Evolutionary conservation across 2,888 invertebrate genomes (phyloP), one percentile per base, ranked within the genome.

Genomic region (Arge pagana): DNA sequence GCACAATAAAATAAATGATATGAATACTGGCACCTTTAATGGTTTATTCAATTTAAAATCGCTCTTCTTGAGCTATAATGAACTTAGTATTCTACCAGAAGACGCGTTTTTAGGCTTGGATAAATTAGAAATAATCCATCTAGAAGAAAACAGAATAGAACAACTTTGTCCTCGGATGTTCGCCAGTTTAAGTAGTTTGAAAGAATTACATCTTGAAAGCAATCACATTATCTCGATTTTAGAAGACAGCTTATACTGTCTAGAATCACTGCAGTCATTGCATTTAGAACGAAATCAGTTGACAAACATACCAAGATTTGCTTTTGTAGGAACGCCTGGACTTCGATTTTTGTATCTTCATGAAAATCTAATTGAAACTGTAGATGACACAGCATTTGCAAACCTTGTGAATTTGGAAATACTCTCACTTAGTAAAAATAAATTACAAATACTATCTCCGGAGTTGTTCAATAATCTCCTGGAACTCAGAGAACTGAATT

Each of bases 191-290:
- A 33, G 15, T 7, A 21, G 33, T 15, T 33, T 15, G 8, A 19
- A 23, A 15, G 10, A 19, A 23, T 45, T 33, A 24, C 33, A 33
- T 31, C 43, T 45, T 10, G 23, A 45, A 16, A 13, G 11, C 15
- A 45, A 45, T 33, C 15, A 13, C 43, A n/a, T 45, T 21, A 15
- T 11, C 33, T 45, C 16, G 21, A 16, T 45, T 6, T 45, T 23
- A 16, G 15, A 33, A 3, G 7, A 33, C 18, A 33, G 33, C 15
- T 45, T 45, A 21, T 5, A 45, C 26, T 23, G 31, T 8, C 33
- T 45, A 15, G 23, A 23, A 21, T 33, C 43, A 2, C 23, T 23
- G 21, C 23, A 23, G 10, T 23, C 21, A 13, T 45, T 45, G 23
- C 11, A 24, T 16, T 23, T 45, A 5, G 23, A 24, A 45, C n/a